Conservation (phyloP, 2,797 vertebrate species). For the Anguilla obscura region DNA sequence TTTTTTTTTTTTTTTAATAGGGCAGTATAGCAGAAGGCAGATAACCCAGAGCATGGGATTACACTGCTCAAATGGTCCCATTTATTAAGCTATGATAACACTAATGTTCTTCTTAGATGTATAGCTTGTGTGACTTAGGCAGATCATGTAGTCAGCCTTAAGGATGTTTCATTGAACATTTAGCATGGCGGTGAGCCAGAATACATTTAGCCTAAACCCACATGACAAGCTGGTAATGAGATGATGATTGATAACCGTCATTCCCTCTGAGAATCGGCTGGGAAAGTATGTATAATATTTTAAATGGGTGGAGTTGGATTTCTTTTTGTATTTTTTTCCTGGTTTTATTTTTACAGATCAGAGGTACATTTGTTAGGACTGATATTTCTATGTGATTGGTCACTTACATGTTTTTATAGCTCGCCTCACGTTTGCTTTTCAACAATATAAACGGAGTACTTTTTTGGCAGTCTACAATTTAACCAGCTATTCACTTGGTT, state of each 20-base stretch:
- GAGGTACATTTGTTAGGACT: not conserved
- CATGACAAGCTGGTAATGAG: slow-evolving; percentile 82
- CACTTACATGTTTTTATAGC: not conserved
- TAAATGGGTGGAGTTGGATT: not conserved
- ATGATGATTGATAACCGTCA: slow-evolving; percentile 81
- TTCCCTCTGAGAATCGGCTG: slow-evolving; percentile 78
- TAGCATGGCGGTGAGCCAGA: slow-evolving; percentile 82
- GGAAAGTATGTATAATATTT: slow-evolving; percentile 30
- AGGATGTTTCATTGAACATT: slow-evolving; percentile 87
- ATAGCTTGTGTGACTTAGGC: slow-evolving; percentile 76
- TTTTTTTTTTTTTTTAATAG: slow-evolving; percentile 66
- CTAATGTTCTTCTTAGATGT: slow-evolving; percentile 79
- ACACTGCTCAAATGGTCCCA: slow-evolving; percentile 70
- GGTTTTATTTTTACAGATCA: slow-evolving; percentile 16
- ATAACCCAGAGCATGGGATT: slow-evolving; percentile 70
- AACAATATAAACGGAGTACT: slow-evolving; percentile 34
- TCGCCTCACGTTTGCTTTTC: slow-evolving; percentile 23
- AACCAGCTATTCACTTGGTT: slow-evolving; percentile 30
- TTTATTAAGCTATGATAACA: slow-evolving; percentile 79
- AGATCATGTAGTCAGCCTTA: slow-evolving; percentile 82
- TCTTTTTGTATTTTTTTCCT: not conserved
- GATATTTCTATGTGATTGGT: not conserved
- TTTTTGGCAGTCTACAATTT: slow-evolving; percentile 45
- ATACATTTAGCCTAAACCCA: slow-evolving; percentile 81
- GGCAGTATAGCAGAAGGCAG: slow-evolving; percentile 65